These are phyloP conservation scores for Hyles euphorbiae DNA, from an alignment of 1,140 invertebrate species.

Conservation along the genomic window DNA sequence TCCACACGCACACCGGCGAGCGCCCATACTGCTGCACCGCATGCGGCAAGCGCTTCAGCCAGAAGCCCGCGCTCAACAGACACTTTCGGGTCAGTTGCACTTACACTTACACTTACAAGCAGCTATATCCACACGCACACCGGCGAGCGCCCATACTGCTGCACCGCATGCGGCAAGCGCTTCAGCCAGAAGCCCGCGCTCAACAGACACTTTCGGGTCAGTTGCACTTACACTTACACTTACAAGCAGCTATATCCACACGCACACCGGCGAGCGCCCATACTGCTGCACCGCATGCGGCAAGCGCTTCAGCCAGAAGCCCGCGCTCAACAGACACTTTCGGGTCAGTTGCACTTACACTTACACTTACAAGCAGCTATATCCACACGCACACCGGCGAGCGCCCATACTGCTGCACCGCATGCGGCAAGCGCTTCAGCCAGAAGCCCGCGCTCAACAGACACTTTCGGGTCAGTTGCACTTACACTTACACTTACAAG, in stretches of 20 bases:
- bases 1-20: conserved; percentile 17
- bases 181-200: conserved; percentile 51
- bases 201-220: conserved; percentile 15
- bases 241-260: not conserved
- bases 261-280: conserved; percentile 18
- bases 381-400: conserved; percentile 17
- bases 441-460: conserved; percentile 48
- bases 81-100: no score
- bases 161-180: conserved; percentile 29
- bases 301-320: conserved; percentile 44
- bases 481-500: no score
- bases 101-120: no score
- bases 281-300: conserved; percentile 29
- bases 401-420: conserved; percentile 19
- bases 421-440: conserved; percentile 38
- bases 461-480: no score
- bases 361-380: no score
- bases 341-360: no score
- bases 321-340: conserved; percentile 33
- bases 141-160: conserved; percentile 19
- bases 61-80: conserved; percentile 45
- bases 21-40: conserved; percentile 19
- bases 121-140: conserved; percentile 11
- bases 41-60: conserved; percentile 41
- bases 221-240: no score